A percentile compares a stretch with the other conserved stretches of the same genome.
phyloP scores from a whole-genome alignment of 2,888 invertebrate species.

The Pedicia rivosa region DNA sequence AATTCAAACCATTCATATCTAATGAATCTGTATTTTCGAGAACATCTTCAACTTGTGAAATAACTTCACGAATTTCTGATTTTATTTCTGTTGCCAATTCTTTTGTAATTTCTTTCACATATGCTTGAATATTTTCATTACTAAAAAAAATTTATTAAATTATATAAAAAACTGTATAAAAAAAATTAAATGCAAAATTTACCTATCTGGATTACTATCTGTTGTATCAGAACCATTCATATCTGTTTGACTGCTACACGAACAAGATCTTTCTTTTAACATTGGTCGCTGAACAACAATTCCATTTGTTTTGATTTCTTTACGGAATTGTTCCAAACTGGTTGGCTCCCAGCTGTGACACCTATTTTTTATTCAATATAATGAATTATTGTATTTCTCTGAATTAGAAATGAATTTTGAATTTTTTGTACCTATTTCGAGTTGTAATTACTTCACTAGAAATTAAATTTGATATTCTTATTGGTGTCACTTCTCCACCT shows the following conservation, averaged over 20 bases:
- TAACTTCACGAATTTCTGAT: constrained; percentile 65
- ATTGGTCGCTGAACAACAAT: no score
- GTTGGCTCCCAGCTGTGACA: constrained; percentile 14
- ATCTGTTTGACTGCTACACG: constrained; percentile 57
- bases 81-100: constrained; percentile 68
- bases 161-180: constrained; percentile 34
- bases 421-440: constrained; percentile 13
- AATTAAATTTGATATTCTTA: constrained; percentile 9
- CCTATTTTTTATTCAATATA: constrained; percentile 11
- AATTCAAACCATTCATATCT: constrained; percentile 28
- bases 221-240: constrained; percentile 35
- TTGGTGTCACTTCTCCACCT: constrained; percentile 14
- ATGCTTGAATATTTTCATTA: constrained; percentile 52
- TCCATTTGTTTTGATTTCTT: no score
- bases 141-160: no score
- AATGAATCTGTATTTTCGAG: constrained; percentile 48
- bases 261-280: constrained; percentile 24
- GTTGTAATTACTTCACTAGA: no score
- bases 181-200: no score
- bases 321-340: no score
- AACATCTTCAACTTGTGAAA: constrained; percentile 63
- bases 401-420: no score
- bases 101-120: constrained; percentile 60
- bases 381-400: no score
- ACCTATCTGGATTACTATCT: constrained; percentile 1